Percentiles rank a stretch among this genome's conserved stretches.
Conservation (phyloP, 2,797 vertebrate genomes). For the Xiphorhynchus erythropygius region DNA sequence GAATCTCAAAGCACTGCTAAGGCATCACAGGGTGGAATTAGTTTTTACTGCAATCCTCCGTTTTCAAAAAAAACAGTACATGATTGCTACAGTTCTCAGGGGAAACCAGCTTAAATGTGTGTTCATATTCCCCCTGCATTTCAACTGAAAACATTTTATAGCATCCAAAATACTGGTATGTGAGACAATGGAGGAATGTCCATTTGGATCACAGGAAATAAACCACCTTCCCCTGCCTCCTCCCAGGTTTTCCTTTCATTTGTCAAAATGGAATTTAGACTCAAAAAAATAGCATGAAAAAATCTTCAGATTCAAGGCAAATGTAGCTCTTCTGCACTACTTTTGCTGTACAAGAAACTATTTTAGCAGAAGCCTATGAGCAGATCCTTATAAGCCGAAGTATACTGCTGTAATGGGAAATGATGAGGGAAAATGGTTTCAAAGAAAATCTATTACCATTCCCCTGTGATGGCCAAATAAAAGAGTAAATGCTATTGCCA, state of each 20-base stretch:
- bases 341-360: conserved; percentile 26
- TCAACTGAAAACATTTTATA: neutral
- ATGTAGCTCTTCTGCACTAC: conserved; percentile 3
- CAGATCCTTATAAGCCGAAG: conserved; percentile 42
- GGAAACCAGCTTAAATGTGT: neutral
- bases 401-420: conserved; percentile 57
- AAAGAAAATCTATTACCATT: conserved; percentile 68
- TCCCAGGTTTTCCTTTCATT: neutral
- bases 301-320: conserved; percentile 25
- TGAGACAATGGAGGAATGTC: neutral
- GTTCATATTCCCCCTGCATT: neutral
- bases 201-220: conserved; percentile 22
- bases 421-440: conserved; percentile 67
- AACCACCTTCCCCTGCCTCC: neutral
- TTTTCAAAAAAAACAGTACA: conserved; percentile 45
- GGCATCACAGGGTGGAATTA: conserved; percentile 5
- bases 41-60: conserved; percentile 38
- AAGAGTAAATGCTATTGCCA: conserved; percentile 52
- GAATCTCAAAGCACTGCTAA: conserved; percentile 2
- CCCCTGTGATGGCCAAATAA: conserved; percentile 62
- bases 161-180: conserved; percentile 2
- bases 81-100: conserved; percentile 34
- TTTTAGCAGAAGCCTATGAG: conserved; percentile 33
- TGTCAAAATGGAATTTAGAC: conserved; percentile 25
- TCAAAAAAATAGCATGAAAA: neutral